phyloP scores from a whole-genome alignment of 2,797 vertebrate genomes.

The Selene dorsalis region DNA sequence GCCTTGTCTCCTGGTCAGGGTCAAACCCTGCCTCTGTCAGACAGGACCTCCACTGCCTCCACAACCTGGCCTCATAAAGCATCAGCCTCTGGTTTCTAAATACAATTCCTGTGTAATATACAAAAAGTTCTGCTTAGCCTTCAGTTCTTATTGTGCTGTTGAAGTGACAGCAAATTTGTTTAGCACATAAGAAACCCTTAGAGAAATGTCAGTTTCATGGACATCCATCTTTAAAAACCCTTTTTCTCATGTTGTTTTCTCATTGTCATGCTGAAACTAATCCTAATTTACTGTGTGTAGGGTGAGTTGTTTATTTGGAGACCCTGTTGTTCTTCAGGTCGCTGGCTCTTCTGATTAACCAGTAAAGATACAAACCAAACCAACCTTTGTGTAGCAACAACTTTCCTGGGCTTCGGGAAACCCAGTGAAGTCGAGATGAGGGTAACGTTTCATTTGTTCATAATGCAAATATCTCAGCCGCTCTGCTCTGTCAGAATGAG shows the following conservation, averaged over 20 bases:
- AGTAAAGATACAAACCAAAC: constrained; percentile 12
- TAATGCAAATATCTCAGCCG: background rate
- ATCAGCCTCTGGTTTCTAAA: constrained; percentile 31
- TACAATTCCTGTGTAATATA: constrained; percentile 33
- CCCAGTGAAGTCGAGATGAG: constrained; percentile 6
- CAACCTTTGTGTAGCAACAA: constrained; percentile 1
- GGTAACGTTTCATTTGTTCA: background rate
- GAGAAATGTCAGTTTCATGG: constrained; percentile 30
- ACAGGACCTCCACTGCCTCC: constrained; percentile 14
- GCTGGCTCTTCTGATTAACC: constrained; percentile 10
- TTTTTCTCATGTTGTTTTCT: constrained; percentile 34
- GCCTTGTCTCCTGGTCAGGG: constrained; percentile 28
- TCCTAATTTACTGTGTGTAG: constrained; percentile 24
- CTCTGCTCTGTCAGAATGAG: background rate
- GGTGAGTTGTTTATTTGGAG: constrained; percentile 22
- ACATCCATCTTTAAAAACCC: constrained; percentile 17
- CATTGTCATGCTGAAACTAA: constrained; percentile 36
- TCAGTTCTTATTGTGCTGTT: constrained; percentile 29
- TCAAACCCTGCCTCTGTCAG: constrained; percentile 27
- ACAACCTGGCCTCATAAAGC: constrained; percentile 7
- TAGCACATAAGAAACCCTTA: constrained; percentile 24
- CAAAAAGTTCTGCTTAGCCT: constrained; percentile 38
- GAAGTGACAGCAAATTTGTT: constrained; percentile 25
- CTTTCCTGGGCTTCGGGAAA: background rate
- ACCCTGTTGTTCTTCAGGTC: constrained; percentile 24